A percentile compares a stretch with the other conserved stretches of the same genome.
These are phyloP conservation scores for Urophycis tenuis DNA, from an alignment of 2,797 vertebrate genomes.

Conservation along the genomic window DNA sequence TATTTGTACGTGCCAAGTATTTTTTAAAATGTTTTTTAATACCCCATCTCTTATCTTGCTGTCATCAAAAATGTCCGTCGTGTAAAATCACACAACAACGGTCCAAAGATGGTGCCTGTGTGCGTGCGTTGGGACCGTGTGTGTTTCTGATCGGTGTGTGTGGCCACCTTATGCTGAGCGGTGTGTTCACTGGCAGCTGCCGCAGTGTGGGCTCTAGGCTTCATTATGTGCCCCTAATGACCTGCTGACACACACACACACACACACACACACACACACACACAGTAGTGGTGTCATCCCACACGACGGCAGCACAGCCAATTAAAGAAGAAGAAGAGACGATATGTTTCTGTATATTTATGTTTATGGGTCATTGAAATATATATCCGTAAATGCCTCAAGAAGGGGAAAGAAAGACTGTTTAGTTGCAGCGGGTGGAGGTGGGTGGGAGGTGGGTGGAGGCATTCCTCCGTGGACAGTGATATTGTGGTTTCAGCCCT, in stretches of 20 bases:
- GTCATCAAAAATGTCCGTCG: not conserved
- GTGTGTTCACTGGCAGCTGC: constrained; percentile 80
- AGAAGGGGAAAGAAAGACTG: not conserved
- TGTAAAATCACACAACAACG: not conserved
- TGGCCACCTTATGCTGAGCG: constrained; percentile 48
- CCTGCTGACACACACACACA: constrained; percentile 76
- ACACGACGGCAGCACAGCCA: constrained; percentile 52
- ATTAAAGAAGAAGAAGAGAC: constrained; percentile 44
- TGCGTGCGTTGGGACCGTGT: constrained; percentile 36
- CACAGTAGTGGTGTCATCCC: constrained; percentile 54
- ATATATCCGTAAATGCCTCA: not conserved
- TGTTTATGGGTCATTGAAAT: constrained; percentile 36
- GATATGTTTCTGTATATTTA: constrained; percentile 36
- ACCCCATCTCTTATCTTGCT: not conserved
- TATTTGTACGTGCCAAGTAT: too few relatives aligned
- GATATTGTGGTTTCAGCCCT: constrained; percentile 81
- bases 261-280: constrained; percentile 35
- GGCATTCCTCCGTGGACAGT: constrained; percentile 44
- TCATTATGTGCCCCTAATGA: constrained; percentile 96
- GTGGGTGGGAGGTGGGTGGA: not conserved
- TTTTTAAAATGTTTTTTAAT: too few relatives aligned
- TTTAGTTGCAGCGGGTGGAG: not conserved
- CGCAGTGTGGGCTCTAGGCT: constrained; percentile 76
- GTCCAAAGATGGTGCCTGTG: not conserved
- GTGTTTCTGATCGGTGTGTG: constrained; percentile 50